Conservation (phyloP, 2,797 vertebrate genomes). For the Lutjanus campechanus region DNA sequence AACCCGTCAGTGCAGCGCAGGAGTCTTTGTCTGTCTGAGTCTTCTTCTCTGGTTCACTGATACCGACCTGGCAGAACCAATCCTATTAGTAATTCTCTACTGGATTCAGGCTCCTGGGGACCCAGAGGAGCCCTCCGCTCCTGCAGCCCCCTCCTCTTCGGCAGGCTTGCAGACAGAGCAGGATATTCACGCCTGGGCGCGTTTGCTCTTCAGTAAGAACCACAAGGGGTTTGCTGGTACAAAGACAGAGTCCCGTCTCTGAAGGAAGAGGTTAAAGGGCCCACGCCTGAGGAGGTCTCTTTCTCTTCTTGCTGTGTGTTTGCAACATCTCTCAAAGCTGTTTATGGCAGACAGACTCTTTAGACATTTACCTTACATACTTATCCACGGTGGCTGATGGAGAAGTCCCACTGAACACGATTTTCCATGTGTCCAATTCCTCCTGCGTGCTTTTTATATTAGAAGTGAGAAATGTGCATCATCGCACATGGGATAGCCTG, state of each 20-base stretch:
- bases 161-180: constrained; percentile 33
- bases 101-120: constrained; percentile 54
- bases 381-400: constrained; percentile 8
- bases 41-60: constrained; percentile 59
- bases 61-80: constrained; percentile 60
- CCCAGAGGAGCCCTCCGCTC: constrained; percentile 29
- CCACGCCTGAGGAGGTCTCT: constrained; percentile 15
- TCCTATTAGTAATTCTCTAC: constrained; percentile 73
- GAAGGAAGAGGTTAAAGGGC: constrained; percentile 53
- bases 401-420: background rate
- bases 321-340: constrained; percentile 30
- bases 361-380: constrained; percentile 16
- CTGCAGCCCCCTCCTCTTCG: constrained; percentile 19
- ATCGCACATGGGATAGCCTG: background rate
- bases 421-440: constrained; percentile 21
- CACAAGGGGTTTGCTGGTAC: constrained; percentile 39
- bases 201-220: constrained; percentile 48
- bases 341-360: constrained; percentile 20
- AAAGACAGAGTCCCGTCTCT: constrained; percentile 47
- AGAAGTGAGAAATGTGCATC: constrained; percentile 13
- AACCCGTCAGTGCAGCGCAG: background rate
- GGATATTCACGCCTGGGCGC: constrained; percentile 56
- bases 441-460: constrained; percentile 13
- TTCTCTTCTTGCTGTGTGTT: constrained; percentile 14
- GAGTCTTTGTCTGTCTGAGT: constrained; percentile 44